Evolutionary conservation across 2,888 invertebrate genomes (phyloP).

Genomic region (Amblyteles armatorius): DNA sequence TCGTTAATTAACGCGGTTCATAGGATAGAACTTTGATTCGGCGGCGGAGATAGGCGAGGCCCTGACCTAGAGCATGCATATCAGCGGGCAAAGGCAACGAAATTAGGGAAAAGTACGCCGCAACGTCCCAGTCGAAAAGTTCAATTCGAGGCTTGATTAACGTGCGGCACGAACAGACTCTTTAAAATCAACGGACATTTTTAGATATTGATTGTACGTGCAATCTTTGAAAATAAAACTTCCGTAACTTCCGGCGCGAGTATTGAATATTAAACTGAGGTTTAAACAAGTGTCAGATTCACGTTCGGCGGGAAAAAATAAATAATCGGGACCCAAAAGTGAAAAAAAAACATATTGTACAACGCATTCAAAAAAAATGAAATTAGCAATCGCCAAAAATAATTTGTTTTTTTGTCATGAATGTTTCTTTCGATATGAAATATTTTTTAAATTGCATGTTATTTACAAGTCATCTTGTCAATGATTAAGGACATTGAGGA

Average conservation of each 20-base stretch:
- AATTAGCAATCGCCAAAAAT: too few species aligned
- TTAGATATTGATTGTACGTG: background rate
- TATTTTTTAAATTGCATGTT: too few species aligned
- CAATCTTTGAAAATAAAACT: background rate
- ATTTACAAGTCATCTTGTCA: background rate
- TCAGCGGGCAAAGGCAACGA: constrained; percentile 10
- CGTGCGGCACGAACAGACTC: constrained; percentile 46
- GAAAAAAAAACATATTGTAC: background rate
- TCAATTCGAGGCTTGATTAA: constrained; percentile 37
- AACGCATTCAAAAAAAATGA: too few species aligned
- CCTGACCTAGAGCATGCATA: constrained; percentile 50
- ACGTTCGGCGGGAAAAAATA: background rate
- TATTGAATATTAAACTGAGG: background rate
- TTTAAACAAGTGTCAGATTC: background rate
- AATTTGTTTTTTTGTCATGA: too few species aligned
- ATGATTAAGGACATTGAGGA: too few species aligned
- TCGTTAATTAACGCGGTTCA: constrained; percentile 14
- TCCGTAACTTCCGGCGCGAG: too few species aligned
- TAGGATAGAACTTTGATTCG: background rate
- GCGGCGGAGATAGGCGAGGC: constrained; percentile 24
- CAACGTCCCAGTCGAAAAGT: constrained; percentile 50
- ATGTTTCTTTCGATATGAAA: too few species aligned
- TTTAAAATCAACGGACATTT: constrained; percentile 31
- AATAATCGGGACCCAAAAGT: background rate
- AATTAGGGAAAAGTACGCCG: constrained; percentile 44